Evolutionary conservation across 2,113 vertebrate genomes (phyloP).

Genomic region (Oxygymnocypris stewartii): DNA sequence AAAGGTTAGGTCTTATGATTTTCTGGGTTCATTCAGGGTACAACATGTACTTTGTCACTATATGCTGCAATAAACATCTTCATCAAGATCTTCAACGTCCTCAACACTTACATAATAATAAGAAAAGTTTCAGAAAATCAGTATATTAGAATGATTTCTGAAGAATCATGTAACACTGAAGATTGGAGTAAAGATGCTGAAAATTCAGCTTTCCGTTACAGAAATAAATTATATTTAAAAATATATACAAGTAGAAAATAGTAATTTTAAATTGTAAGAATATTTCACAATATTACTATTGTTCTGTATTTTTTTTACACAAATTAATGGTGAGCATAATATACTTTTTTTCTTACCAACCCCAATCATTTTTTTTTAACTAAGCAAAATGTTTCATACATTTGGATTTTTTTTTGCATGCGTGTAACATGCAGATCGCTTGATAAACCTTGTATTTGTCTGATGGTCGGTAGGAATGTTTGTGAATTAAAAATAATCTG

Average conservation of each 20-base stretch:
- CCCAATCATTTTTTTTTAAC: too few relatives aligned
- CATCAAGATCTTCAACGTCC: too few relatives aligned
- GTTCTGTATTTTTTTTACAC: background rate
- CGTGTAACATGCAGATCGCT: background rate
- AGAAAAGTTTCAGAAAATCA: background rate
- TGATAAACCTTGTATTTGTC: background rate
- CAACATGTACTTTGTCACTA: too few relatives aligned
- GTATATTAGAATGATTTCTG: background rate
- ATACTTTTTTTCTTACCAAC: background rate
- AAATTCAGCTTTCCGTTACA: background rate
- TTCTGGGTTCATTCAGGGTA: too few relatives aligned
- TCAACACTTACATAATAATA: background rate
- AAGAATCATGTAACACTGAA: background rate
- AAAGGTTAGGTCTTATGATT: too few relatives aligned
- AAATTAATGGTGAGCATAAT: background rate
- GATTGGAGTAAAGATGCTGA: background rate
- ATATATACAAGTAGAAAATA: background rate
- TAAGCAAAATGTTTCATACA: too few relatives aligned
- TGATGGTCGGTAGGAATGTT: background rate
- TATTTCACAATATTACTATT: background rate
- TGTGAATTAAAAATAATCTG: background rate
- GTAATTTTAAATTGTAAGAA: background rate
- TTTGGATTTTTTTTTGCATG: background rate
- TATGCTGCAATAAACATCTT: too few relatives aligned
- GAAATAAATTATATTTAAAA: background rate